Conservation (phyloP, 2,888 invertebrate species). For the Diarsia brunnea region DNA sequence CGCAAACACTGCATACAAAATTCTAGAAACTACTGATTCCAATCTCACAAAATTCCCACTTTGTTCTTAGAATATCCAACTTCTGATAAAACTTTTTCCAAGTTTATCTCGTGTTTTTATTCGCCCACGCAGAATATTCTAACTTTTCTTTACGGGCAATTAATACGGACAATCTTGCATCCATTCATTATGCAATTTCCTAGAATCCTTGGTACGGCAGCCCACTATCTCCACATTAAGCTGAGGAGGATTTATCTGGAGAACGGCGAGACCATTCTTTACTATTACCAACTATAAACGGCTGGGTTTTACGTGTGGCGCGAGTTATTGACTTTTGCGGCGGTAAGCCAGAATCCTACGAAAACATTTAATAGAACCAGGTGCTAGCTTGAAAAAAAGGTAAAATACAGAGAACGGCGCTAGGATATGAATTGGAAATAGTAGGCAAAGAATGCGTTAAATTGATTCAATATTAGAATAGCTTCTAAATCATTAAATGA, state of each 20-base stretch:
- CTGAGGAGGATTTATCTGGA: constrained; percentile 72
- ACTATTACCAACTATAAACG: constrained; percentile 69
- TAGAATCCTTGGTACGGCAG: constrained; percentile 56
- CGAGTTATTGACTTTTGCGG: constrained; percentile 53
- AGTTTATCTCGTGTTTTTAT: constrained; percentile 21
- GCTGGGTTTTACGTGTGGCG: constrained; percentile 48
- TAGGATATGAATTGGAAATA: background rate
- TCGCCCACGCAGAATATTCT: constrained; percentile 31
- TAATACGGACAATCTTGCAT: constrained; percentile 63
- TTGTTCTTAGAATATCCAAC: background rate
- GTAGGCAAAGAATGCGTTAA: background rate
- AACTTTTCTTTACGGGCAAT: constrained; percentile 51
- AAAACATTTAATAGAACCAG: constrained; percentile 20
- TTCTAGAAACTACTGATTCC: background rate
- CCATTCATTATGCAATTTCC: constrained; percentile 68
- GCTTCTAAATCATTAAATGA: background rate
- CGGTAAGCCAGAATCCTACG: constrained; percentile 5
- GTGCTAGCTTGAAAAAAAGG: background rate
- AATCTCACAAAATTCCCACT: constrained; percentile 2
- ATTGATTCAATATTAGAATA: background rate
- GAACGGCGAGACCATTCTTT: constrained; percentile 72
- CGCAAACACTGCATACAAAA: background rate
- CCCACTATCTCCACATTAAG: constrained; percentile 72
- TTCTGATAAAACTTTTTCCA: constrained; percentile 13
- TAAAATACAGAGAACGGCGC: background rate